These are phyloP conservation scores for Myripristis jacobus DNA, from an alignment of 2,797 vertebrate species.

Conservation along the genomic window DNA sequence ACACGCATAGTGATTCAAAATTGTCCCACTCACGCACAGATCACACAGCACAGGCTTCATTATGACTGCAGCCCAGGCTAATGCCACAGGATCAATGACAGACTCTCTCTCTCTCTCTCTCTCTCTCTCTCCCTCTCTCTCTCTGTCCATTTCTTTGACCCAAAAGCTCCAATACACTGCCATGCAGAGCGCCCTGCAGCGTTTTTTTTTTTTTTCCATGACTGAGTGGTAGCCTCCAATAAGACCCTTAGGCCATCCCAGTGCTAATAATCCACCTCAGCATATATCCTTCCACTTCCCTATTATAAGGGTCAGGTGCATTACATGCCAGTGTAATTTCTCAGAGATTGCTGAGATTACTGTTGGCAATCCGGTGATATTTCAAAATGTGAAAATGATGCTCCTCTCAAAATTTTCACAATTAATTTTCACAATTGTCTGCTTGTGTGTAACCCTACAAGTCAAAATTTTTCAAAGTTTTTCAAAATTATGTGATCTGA, in stretches of 20 bases:
- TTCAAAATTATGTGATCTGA: conserved; percentile 65
- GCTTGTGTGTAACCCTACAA: conserved; percentile 50
- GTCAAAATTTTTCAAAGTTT: conserved; percentile 43
- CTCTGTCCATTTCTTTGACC: conserved; percentile 62
- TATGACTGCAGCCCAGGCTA: conserved; percentile 67
- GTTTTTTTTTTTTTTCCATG: conserved; percentile 58
- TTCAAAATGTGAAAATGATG: conserved; percentile 35
- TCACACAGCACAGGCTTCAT: conserved; percentile 55
- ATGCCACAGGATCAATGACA: conserved; percentile 77
- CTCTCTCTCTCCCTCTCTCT: conserved; percentile 22
- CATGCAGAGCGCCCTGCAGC: conserved; percentile 59
- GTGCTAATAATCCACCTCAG: conserved; percentile 52
- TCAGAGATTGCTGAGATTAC: conserved; percentile 49
- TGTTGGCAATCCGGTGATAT: no score
- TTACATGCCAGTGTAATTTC: conserved; percentile 65
- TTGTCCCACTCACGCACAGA: background rate
- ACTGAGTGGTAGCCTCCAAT: conserved; percentile 66
- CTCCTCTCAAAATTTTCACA: background rate
- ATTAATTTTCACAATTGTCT: conserved; percentile 25
- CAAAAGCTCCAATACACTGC: conserved; percentile 60
- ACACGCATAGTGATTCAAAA: conserved; percentile 18
- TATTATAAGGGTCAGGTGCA: conserved; percentile 46
- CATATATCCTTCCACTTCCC: conserved; percentile 31
- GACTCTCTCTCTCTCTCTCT: conserved; percentile 44
- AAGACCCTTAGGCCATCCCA: conserved; percentile 55